Base-by-base conservation (phyloP, 1,140 invertebrate genomes). In the Papilio machaon region DNA sequence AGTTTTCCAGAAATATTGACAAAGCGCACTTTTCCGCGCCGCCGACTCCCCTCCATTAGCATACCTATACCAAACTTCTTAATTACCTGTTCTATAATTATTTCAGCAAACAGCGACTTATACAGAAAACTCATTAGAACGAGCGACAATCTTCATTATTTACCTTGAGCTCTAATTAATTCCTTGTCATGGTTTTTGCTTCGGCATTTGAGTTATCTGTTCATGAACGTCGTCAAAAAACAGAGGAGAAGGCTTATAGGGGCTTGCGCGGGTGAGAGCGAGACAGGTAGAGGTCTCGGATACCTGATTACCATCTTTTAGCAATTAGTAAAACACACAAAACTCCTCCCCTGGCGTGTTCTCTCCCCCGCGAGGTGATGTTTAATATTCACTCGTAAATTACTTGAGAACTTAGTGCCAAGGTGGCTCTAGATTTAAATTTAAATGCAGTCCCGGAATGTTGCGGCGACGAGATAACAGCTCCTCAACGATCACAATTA, bases 241-340 rank as follows among this genome's bases (percentile, higher is more conserved):
- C 79, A 85, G 13, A 58, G 5, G 88, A 87, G 85, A 91, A 76
- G 77, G 84, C 70, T 47, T 35, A 90, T 91, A 64, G 15, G 43
- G 49, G 58, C 30, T 49, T 43, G 15, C 10, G 17, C 79, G 74
- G 17, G 88, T 82, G 64, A 47, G 87, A 92, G 67, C 38, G 83
- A 81, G 92, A 92, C 49, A 80, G 83, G 54, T 79, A 82, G 84
- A 89, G 81, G 86, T 91, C 89, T 90, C 88, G 84, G 85, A 87
- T 86, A 91, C 89, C 94, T 91, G 94, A 95, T 95, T 95, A 95
- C 90, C 94, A 95, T 95, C 95, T 95, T 95, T 95, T 94, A 87
- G 94, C 94, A 95, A 95, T 95, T 95, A 95, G 95, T 94, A 95
- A 94, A 95, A 94, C 94, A 95, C 91, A 95, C 94, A 95, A 95